A percentile compares a stretch with the other conserved stretches of the same genome.
Conservation (phyloP, 2,797 vertebrate species). For the Nannoperca obscura region DNA sequence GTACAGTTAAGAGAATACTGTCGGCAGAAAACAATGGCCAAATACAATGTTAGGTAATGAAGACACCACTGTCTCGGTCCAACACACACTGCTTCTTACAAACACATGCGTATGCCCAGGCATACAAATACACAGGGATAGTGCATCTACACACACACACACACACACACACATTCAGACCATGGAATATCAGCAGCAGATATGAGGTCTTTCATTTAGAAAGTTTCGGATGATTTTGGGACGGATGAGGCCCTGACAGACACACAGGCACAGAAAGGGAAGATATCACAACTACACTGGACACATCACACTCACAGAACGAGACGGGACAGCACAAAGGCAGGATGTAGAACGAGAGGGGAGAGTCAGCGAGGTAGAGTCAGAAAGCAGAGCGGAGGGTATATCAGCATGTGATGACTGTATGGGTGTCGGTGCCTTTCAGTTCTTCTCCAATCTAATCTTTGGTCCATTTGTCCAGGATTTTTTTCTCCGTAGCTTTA, state of each 20-base stretch:
- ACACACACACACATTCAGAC: slow-evolving; percentile 45
- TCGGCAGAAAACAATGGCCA: slow-evolving; percentile 56
- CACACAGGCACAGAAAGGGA: slow-evolving; percentile 47
- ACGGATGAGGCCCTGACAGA: slow-evolving; percentile 45
- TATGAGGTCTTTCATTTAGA: slow-evolving; percentile 50
- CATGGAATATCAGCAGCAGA: slow-evolving; percentile 56
- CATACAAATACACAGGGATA: not conserved
- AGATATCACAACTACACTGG: slow-evolving; percentile 63
- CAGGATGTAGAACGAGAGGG: slow-evolving; percentile 46
- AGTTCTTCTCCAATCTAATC: slow-evolving; percentile 70
- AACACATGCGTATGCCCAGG: slow-evolving; percentile 24
- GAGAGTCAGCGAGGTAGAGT: slow-evolving; percentile 74
- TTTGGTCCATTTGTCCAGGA: slow-evolving; percentile 77
- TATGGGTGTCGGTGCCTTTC: slow-evolving; percentile 43
- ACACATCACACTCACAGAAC: slow-evolving; percentile 73
- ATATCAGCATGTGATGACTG: slow-evolving; percentile 53
- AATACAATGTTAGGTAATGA: slow-evolving; percentile 55
- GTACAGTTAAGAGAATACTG: slow-evolving; percentile 64
- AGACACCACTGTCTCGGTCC: slow-evolving; percentile 45
- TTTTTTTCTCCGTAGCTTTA: slow-evolving; percentile 42
- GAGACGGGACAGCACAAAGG: slow-evolving; percentile 73
- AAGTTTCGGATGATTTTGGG: slow-evolving; percentile 19
- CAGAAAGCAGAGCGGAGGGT: slow-evolving; percentile 70
- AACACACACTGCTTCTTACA: slow-evolving; percentile 27
- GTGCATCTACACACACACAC: not conserved